Evolutionary conservation across 2,797 vertebrate species (phyloP).

Genomic region (Pangasius mekongensis): DNA sequence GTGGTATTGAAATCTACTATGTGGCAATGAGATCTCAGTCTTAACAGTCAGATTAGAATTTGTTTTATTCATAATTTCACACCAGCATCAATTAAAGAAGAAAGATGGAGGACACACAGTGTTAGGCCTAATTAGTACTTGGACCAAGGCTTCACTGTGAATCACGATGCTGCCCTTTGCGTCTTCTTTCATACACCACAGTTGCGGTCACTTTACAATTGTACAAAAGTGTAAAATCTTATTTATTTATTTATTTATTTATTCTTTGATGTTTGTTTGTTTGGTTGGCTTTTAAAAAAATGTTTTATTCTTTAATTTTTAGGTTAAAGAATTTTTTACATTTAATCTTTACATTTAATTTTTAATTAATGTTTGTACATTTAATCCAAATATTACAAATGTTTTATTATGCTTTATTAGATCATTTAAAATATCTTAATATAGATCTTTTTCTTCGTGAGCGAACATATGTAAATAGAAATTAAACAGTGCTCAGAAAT

Average conservation of each 20-base stretch:
- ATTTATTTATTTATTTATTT: background rate
- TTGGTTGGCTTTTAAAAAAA: background rate
- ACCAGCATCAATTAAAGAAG: background rate
- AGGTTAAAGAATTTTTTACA: too few relatives aligned
- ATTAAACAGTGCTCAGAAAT: conserved; percentile 6
- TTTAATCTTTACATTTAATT: too few relatives aligned
- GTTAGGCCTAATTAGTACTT: background rate
- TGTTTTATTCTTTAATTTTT: background rate
- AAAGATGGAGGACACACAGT: background rate
- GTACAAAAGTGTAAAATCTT: background rate
- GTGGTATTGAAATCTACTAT: background rate
- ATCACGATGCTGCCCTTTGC: background rate
- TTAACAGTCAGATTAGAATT: background rate
- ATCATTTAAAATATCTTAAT: background rate
- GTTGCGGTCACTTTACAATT: background rate
- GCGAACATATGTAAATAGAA: background rate
- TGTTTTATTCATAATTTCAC: background rate
- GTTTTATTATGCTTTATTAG: background rate
- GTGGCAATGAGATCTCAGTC: background rate
- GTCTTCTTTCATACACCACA: background rate
- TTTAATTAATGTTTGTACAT: background rate
- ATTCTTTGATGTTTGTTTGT: too few relatives aligned
- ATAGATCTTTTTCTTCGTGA: background rate
- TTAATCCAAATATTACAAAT: background rate
- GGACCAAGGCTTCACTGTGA: background rate